Evolutionary conservation across 2,797 vertebrate genomes (phyloP).

Genomic region (Alca torda): DNA sequence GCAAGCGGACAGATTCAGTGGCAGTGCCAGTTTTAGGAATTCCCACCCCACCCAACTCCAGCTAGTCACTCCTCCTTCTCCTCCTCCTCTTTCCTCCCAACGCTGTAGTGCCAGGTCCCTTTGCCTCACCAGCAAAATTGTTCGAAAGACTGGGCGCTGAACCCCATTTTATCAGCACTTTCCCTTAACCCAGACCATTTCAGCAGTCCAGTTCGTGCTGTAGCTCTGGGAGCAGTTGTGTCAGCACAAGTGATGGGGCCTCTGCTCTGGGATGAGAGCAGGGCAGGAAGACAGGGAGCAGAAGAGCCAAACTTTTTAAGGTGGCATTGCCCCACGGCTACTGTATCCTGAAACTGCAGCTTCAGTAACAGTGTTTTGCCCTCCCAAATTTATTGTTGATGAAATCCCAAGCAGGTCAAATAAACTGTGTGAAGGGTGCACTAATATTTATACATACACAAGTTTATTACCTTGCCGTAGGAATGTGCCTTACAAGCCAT

Average conservation of each 20-base stretch:
- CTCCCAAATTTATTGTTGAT: background rate
- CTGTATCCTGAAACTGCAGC: background rate
- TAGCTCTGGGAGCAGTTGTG: background rate
- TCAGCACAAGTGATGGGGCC: background rate
- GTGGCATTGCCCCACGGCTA: background rate
- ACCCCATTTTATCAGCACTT: background rate
- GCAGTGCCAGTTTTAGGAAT: background rate
- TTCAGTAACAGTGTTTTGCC: background rate
- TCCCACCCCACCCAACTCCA: background rate
- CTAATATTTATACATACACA: conserved; percentile 20
- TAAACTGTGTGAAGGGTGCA: background rate
- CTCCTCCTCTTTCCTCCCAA: background rate
- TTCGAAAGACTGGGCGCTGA: background rate
- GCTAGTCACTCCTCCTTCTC: background rate
- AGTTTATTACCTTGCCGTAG: background rate
- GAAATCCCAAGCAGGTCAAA: background rate
- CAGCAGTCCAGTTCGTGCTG: fast-evolving
- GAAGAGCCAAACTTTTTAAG: background rate
- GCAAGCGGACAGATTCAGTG: background rate
- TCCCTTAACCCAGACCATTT: background rate
- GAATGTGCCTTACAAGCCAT: background rate
- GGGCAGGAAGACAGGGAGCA: background rate
- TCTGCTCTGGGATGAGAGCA: background rate
- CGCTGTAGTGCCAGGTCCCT: background rate
- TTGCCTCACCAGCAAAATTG: background rate